Base-by-base conservation (phyloP, 1,140 invertebrate genomes). In the Onthophagus taurus region DNA sequence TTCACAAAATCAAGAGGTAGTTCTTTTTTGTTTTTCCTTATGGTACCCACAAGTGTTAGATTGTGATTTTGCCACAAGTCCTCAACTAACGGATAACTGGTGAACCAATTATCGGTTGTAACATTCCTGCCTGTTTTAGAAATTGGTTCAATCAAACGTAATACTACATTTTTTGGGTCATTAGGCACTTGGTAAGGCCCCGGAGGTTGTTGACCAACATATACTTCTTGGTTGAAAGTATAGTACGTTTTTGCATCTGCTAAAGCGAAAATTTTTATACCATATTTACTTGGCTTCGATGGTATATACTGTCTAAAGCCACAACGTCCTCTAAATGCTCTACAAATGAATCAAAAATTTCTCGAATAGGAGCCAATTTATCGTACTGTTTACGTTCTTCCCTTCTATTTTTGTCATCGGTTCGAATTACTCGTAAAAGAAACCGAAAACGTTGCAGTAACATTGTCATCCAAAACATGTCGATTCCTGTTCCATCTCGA, bases 271-370 rank as follows among this genome's bases (percentile, higher is more conserved):
- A 60, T 50, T 52, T 68, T 71, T 21, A 71, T 54, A 1, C 63
- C 68, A 51, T 67, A 71, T 47, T 65, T 69, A 31, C 52, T 55
- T 1, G 68, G 66, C 57, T 72, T 71, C 18, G 52, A 55, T 7
- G 62, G 60, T 19, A 72, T 67, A 48, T 67, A 69, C 29, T 61
- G 49, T 34, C 58, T 51, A 41, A 70, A 71, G 17, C 16, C 14
- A 43, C 64, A 69, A 13, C 56, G 46, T n/a, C 66, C 67, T 33
- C 59, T 38, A 52, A 68, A 71, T 30, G 50, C 39, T 16, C 59
- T n/a, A n/a, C n/a, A n/a, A n/a, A n/a, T n/a, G n/a, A n/a, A n/a
- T n/a, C n/a, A n/a, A n/a, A n/a, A n/a, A n/a, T n/a, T n/a, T n/a
- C n/a, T n/a, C n/a, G n/a, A n/a, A n/a, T n/a, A n/a, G n/a, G n/a